A percentile compares a stretch with the other conserved stretches of the same genome.
phyloP scores from a whole-genome alignment of 2,888 invertebrate genomes.

The Phasia obesa region DNA sequence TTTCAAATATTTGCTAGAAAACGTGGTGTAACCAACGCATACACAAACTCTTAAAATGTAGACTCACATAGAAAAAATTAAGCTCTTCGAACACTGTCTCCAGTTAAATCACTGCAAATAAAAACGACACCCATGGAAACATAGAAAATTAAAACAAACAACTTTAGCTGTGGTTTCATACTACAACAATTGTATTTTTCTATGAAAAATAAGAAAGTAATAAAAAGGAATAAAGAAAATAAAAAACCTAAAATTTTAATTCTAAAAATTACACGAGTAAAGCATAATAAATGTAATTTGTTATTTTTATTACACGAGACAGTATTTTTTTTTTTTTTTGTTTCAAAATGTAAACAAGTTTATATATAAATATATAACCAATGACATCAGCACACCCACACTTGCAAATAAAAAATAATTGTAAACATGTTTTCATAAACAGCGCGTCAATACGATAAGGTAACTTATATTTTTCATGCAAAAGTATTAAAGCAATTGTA shows the following conservation, averaged over 20 bases:
- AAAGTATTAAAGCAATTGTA: not conserved
- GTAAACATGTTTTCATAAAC: not conserved
- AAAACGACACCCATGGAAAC: conserved; percentile 54
- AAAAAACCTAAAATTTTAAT: conserved; percentile 36
- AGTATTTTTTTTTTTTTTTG: conserved; percentile 31
- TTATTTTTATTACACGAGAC: conserved; percentile 51
- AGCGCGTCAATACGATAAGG: not conserved
- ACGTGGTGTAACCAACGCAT: not conserved
- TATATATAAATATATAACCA: conserved; percentile 24
- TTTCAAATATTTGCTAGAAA: conserved; percentile 39
- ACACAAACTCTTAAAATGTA: conserved; percentile 15
- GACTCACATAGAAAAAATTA: conserved; percentile 1
- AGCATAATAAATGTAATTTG: conserved; percentile 65
- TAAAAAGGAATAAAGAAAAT: not conserved
- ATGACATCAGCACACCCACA: conserved; percentile 49
- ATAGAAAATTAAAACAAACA: conserved; percentile 28
- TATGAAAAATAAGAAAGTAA: conserved; percentile 46
- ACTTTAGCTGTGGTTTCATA: conserved; percentile 36
- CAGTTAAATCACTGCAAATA: conserved; percentile 60
- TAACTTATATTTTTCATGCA: not conserved
- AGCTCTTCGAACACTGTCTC: conserved; percentile 53
- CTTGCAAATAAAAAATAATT: not conserved
- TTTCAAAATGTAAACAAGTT: conserved; percentile 3
- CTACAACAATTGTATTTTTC: conserved; percentile 51
- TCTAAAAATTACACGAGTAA: conserved; percentile 58